phyloP scores from a whole-genome alignment of 2,797 vertebrate species.

The Telmatherina bonti region DNA sequence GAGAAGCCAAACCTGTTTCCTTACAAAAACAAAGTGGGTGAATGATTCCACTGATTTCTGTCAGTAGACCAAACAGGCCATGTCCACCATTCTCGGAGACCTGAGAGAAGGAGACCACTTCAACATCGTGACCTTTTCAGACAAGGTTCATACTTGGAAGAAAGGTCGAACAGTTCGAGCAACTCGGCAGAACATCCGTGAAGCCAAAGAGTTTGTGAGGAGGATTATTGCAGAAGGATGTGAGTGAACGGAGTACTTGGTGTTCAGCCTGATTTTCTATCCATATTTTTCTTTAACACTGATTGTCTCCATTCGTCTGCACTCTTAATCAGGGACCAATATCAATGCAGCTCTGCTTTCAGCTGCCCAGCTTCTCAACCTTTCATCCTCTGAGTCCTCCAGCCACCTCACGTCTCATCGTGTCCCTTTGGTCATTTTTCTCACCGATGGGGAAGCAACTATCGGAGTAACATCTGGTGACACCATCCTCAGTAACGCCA shows the following conservation, averaged over 20 bases:
- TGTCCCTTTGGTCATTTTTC: constrained; percentile 88
- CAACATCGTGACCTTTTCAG: constrained; percentile 91
- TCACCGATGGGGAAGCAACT: constrained; percentile 89
- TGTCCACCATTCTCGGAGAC: constrained; percentile 87
- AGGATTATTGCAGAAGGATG: constrained; percentile 87
- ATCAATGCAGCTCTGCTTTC: constrained; percentile 88
- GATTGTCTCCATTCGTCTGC: neutral
- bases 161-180: constrained; percentile 83
- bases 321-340: constrained; percentile 85
- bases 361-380: constrained; percentile 85
- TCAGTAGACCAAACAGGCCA: constrained; percentile 89
- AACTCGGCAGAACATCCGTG: constrained; percentile 83
- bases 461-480: constrained; percentile 82
- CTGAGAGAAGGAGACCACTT: constrained; percentile 87
- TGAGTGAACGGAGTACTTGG: too few species aligned
- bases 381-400: constrained; percentile 56
- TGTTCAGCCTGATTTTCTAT: too few species aligned
- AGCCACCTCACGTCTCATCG: constrained; percentile 58
- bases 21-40: neutral
- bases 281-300: neutral
- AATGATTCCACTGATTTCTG: constrained; percentile 31
- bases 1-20: too few species aligned
- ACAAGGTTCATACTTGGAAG: constrained; percentile 86
- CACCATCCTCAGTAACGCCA: constrained; percentile 84
- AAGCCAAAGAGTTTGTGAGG: constrained; percentile 85